A percentile compares a stretch with the other conserved stretches of the same genome.
Evolutionary conservation across 2,888 invertebrate genomes (phyloP).

Genomic region (Ctena decussata): DNA sequence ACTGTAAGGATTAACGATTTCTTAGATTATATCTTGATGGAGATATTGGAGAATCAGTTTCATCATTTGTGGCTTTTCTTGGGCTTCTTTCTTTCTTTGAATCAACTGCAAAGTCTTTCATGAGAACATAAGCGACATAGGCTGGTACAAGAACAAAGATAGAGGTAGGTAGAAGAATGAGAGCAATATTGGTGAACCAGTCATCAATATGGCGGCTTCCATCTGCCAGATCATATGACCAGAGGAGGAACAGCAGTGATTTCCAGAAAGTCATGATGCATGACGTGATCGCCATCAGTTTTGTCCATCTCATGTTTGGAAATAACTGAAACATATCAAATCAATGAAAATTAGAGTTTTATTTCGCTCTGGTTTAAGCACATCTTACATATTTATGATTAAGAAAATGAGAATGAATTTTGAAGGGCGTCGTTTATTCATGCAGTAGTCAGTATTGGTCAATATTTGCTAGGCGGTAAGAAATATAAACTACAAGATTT

Average conservation of each 20-base stretch:
- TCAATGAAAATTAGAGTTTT: no score
- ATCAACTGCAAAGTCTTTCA: not conserved
- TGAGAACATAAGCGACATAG: not conserved
- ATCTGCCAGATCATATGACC: not conserved
- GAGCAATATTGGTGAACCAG: not conserved
- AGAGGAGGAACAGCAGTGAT: not conserved
- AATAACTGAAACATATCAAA: not conserved
- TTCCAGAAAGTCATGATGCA: constrained; percentile 4
- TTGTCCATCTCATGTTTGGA: not conserved
- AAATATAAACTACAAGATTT: no score
- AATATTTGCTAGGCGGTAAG: no score
- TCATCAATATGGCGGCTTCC: not conserved
- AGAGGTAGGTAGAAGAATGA: not conserved
- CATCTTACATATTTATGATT: no score
- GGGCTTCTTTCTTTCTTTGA: not conserved
- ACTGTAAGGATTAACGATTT: not conserved
- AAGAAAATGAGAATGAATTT: no score
- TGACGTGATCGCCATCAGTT: not conserved
- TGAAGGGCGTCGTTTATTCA: no score
- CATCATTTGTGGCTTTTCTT: not conserved
- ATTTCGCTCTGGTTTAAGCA: no score
- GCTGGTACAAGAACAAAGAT: not conserved
- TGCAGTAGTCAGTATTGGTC: no score
- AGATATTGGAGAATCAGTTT: not conserved
- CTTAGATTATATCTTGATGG: not conserved